Conservation (phyloP, 2,113 vertebrate species). For the Sander vitreus region DNA sequence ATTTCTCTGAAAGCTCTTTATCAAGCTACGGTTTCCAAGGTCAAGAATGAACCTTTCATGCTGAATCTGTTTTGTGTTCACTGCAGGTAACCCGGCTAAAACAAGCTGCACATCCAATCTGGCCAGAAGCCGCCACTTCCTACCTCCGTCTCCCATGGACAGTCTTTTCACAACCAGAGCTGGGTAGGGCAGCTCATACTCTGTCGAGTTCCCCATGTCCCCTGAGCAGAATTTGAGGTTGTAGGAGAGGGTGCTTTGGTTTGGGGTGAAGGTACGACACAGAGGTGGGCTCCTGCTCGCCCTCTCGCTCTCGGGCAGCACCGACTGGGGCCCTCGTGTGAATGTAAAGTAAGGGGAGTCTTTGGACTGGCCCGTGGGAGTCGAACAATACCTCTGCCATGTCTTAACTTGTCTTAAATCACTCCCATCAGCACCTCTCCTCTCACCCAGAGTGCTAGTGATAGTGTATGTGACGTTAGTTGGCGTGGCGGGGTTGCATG, state of each 20-base stretch:
- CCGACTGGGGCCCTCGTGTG: conserved; percentile 22
- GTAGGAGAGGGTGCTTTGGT: conserved; percentile 70
- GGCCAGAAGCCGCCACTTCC: not conserved
- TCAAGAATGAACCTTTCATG: not conserved
- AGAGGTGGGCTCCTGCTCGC: conserved; percentile 37
- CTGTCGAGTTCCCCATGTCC: conserved; percentile 51
- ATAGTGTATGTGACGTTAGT: conserved; percentile 62
- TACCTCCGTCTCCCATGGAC: conserved; percentile 82
- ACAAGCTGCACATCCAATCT: not conserved
- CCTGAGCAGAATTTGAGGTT: conserved; percentile 78
- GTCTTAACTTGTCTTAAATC: not conserved
- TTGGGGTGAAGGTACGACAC: conserved; percentile 52
- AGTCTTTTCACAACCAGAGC: conserved; percentile 83
- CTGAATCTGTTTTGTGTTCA: rapidly evolving
- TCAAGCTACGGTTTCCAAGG: not conserved
- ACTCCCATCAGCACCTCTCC: conserved; percentile 40
- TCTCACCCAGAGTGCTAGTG: conserved; percentile 64
- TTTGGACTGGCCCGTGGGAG: conserved; percentile 36
- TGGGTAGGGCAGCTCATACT: conserved; percentile 69
- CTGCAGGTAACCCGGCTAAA: not conserved
- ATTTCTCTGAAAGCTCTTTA: not conserved
- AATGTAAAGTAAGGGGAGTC: conserved; percentile 69
- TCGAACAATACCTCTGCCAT: conserved; percentile 69
- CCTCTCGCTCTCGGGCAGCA: conserved; percentile 4
- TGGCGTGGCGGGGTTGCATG: not conserved